These are phyloP conservation scores for Phataginus tetradactyla DNA, from an alignment of 2,797 vertebrate species.

Conservation along the genomic window DNA sequence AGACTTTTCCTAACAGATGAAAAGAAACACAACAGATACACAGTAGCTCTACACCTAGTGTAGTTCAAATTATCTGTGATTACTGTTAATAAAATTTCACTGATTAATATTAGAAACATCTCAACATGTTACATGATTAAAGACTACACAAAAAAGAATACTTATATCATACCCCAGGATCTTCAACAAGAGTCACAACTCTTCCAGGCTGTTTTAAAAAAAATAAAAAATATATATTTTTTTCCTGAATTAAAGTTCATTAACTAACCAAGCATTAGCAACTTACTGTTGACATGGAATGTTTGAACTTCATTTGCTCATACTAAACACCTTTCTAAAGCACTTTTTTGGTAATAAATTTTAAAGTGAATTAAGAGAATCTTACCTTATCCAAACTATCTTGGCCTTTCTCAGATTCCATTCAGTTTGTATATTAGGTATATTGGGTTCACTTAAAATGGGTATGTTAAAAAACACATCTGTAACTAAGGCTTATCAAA, in stretches of 20 bases:
- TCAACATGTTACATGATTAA: slow-evolving; percentile 48
- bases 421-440: slow-evolving; percentile 28
- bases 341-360: slow-evolving; percentile 43
- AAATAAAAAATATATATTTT: slow-evolving; percentile 26
- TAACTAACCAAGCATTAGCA: slow-evolving; percentile 56
- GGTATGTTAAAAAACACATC: slow-evolving; percentile 27
- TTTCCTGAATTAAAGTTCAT: slow-evolving; percentile 51
- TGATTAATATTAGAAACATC: slow-evolving; percentile 47
- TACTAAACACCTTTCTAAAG: background rate
- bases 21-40: background rate
- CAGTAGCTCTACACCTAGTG: background rate
- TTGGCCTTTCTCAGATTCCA: background rate
- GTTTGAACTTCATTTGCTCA: slow-evolving; percentile 41
- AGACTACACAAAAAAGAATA: slow-evolving; percentile 55
- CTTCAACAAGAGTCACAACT: slow-evolving; percentile 97
- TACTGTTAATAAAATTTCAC: slow-evolving; percentile 46
- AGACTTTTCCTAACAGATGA: slow-evolving; percentile 14
- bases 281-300: slow-evolving; percentile 36
- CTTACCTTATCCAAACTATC: background rate
- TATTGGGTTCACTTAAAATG: slow-evolving; percentile 43
- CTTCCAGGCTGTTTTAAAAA: slow-evolving; percentile 93
- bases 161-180: slow-evolving; percentile 92
- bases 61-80: slow-evolving; percentile 29
- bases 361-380: slow-evolving; percentile 41
- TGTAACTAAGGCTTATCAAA: background rate